These are phyloP conservation scores for Drosophila lacertosa DNA, from an alignment of 1,140 invertebrate species.

Conservation along the genomic window DNA sequence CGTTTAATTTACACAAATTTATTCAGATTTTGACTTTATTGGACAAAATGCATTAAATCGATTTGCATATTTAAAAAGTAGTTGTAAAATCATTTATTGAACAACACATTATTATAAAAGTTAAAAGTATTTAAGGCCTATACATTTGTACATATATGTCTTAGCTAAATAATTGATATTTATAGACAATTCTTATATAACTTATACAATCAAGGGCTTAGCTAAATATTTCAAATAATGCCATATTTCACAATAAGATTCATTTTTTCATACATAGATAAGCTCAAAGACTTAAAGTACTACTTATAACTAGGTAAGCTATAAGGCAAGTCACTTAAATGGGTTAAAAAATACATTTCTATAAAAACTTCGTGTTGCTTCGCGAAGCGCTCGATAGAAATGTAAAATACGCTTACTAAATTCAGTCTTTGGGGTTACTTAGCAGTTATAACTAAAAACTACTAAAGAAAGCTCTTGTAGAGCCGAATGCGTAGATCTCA, in stretches of 20 bases:
- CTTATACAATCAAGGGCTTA: constrained; percentile 1
- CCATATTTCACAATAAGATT: constrained; percentile 37
- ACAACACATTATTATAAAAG: constrained; percentile 39
- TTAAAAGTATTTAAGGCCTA: constrained; percentile 56
- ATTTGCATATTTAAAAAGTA: background rate
- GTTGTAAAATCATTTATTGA: constrained; percentile 43
- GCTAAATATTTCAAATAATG: constrained; percentile 12
- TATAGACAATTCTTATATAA: constrained; percentile 23
- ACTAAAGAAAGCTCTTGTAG: constrained; percentile 83
- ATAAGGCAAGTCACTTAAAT: constrained; percentile 11
- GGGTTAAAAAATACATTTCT: background rate
- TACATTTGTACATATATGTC: constrained; percentile 66
- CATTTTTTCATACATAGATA: constrained; percentile 5
- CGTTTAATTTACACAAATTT: background rate
- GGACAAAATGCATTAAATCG: background rate
- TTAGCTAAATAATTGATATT: constrained; percentile 29
- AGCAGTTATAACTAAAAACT: constrained; percentile 36
- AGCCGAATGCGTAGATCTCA: constrained; percentile 82
- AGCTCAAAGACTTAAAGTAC: constrained; percentile 11
- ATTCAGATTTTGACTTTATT: background rate
- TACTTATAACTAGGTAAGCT: constrained; percentile 11
- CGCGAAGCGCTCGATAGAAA: constrained; percentile 25
- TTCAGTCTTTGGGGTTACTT: constrained; percentile 79
- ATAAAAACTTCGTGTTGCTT: constrained; percentile 10
- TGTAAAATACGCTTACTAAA: constrained; percentile 62